Conservation (phyloP, 2,113 vertebrate genomes). For the Antechinus flavipes region DNA sequence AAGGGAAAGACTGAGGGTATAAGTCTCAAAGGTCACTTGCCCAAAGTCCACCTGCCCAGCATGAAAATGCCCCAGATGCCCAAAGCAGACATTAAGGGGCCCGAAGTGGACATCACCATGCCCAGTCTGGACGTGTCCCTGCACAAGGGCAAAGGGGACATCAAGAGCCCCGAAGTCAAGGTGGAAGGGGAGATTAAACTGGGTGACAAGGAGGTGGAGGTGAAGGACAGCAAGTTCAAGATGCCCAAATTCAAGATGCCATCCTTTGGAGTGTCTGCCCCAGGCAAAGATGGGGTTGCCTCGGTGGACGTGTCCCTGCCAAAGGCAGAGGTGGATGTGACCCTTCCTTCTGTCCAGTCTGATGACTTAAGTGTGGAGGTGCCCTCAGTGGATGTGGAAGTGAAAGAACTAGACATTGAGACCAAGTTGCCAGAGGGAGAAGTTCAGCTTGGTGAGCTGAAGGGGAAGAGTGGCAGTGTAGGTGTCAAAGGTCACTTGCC, state of each 20-base stretch:
- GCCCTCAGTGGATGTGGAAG: fast-evolving
- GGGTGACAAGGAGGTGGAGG: fast-evolving
- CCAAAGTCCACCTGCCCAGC: too few species aligned
- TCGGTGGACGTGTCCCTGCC: neutral
- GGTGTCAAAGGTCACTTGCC: neutral
- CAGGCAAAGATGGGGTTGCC: too few species aligned
- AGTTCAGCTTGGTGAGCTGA: neutral
- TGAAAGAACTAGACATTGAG: fast-evolving
- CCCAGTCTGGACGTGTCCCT: neutral
- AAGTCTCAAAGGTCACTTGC: too few species aligned
- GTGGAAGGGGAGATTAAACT: neutral
- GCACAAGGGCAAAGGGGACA: too few species aligned
- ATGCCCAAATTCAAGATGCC: constrained; percentile 79
- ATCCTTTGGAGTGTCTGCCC: too few species aligned
- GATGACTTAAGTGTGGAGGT: fast-evolving
- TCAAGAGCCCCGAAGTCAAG: neutral
- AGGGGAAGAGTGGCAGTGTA: fast-evolving
- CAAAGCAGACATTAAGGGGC: too few species aligned
- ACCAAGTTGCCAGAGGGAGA: neutral
- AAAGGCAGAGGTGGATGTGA: neutral
- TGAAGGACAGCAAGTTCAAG: constrained; percentile 42
- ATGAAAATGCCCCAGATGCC: too few species aligned
- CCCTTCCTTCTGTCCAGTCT: neutral
- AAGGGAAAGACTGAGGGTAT: too few species aligned
- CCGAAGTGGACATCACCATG: neutral